phyloP scores from a whole-genome alignment of 1,140 invertebrate species.

The Hylyphantes graminicola region DNA sequence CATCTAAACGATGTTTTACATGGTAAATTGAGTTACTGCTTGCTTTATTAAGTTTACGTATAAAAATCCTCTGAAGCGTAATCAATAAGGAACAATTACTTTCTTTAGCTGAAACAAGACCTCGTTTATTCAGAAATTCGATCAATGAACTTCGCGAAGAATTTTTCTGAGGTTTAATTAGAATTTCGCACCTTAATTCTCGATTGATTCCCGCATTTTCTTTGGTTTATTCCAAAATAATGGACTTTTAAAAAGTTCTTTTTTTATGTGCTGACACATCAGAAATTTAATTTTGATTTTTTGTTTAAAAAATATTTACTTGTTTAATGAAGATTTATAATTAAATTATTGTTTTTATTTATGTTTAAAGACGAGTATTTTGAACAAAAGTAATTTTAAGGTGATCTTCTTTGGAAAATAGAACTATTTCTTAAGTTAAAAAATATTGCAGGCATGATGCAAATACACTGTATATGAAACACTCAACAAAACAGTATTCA shows the following conservation, averaged over 20 bases:
- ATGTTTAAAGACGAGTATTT: no score
- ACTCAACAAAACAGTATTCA: no score
- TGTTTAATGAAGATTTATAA: no score
- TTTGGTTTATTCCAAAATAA: neutral
- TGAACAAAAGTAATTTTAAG: no score
- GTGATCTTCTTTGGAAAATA: no score
- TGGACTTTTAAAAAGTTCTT: neutral
- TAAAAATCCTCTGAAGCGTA: slow-evolving; percentile 20
- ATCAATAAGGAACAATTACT: slow-evolving; percentile 31
- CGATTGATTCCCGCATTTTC: neutral
- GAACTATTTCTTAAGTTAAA: no score
- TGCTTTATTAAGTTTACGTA: slow-evolving; percentile 27
- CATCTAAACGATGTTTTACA: neutral
- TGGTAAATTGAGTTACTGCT: slow-evolving; percentile 15
- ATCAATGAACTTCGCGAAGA: slow-evolving; percentile 29
- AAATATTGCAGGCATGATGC: no score
- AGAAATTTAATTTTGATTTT: no score
- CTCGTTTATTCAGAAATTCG: slow-evolving; percentile 10
- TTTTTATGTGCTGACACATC: no score
- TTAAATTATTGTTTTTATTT: no score
- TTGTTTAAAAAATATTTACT: no score
- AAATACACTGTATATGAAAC: no score
- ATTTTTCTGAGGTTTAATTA: slow-evolving; percentile 39
- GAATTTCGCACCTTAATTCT: slow-evolving; percentile 12
- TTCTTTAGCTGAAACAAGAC: slow-evolving; percentile 4